Conservation (phyloP, 1,140 invertebrate genomes). For the Drosophila kanapiae region DNA sequence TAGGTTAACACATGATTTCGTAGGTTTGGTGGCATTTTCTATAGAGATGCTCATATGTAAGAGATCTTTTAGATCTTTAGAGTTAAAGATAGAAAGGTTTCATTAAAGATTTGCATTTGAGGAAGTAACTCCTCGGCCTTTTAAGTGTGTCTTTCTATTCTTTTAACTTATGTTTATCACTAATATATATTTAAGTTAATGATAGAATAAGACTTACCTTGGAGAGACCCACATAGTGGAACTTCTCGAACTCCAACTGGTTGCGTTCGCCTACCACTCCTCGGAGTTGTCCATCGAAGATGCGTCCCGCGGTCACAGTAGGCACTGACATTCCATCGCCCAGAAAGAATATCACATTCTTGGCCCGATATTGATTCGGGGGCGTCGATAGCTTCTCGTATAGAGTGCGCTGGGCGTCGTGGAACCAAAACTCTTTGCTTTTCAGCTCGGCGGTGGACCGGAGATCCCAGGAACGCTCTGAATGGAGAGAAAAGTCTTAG, state of each 20-base stretch:
- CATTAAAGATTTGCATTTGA: too few relatives aligned
- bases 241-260: conserved; percentile 90
- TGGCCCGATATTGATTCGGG: conserved; percentile 86
- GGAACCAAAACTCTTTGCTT: conserved; percentile 71
- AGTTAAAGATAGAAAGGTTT: too few relatives aligned
- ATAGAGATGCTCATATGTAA: not conserved
- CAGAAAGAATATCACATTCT: conserved; percentile 91
- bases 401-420: conserved; percentile 65
- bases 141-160: too few relatives aligned
- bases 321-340: conserved; percentile 93
- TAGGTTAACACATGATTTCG: not conserved
- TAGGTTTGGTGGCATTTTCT: too few relatives aligned
- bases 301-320: conserved; percentile 90
- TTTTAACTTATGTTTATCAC: too few relatives aligned
- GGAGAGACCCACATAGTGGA: conserved; percentile 89
- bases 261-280: conserved; percentile 89
- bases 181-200: too few relatives aligned
- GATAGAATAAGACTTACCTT: conserved; percentile 90
- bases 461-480: conserved; percentile 60
- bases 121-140: too few relatives aligned
- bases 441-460: conserved; percentile 45
- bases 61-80: too few relatives aligned
- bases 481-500: not conserved
- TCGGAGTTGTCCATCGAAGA: conserved; percentile 88
- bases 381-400: conserved; percentile 56